phyloP scores from a whole-genome alignment of 2,888 invertebrate species.

The Drosophila mayaguana region DNA sequence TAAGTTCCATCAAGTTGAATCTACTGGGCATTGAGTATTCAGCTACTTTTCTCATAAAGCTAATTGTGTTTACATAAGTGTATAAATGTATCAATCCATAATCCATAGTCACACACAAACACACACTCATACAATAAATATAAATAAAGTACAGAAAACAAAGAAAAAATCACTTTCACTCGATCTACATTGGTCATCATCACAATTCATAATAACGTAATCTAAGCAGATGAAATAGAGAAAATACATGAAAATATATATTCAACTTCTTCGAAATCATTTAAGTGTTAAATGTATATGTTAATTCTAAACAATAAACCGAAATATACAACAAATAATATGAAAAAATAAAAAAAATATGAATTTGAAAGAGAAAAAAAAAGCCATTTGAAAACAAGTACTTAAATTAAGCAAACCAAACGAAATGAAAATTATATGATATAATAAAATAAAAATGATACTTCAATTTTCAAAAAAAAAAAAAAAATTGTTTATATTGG shows the following conservation, averaged over 20 bases:
- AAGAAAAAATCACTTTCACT: slow-evolving; percentile 22
- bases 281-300: slow-evolving; percentile 80
- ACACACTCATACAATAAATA: slow-evolving; percentile 6
- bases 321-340: slow-evolving; percentile 27
- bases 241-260: slow-evolving; percentile 38
- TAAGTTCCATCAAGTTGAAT: slow-evolving; percentile 28
- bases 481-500: neutral
- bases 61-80: slow-evolving; percentile 31
- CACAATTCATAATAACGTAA: slow-evolving; percentile 44
- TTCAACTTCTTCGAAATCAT: slow-evolving; percentile 66
- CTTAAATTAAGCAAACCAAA: slow-evolving; percentile 59
- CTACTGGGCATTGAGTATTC: slow-evolving; percentile 26
- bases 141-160: neutral
- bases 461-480: slow-evolving; percentile 55
- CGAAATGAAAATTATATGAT: slow-evolving; percentile 74
- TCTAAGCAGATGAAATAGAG: slow-evolving; percentile 45
- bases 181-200: slow-evolving; percentile 35
- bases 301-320: slow-evolving; percentile 75
- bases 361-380: slow-evolving; percentile 46
- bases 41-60: slow-evolving; percentile 14
- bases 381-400: slow-evolving; percentile 58
- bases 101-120: neutral
- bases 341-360: neutral
- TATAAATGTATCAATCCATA: slow-evolving; percentile 45
- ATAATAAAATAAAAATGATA: slow-evolving; percentile 72